Conservation (phyloP, 2,888 invertebrate genomes). For the Apamea crenata region DNA sequence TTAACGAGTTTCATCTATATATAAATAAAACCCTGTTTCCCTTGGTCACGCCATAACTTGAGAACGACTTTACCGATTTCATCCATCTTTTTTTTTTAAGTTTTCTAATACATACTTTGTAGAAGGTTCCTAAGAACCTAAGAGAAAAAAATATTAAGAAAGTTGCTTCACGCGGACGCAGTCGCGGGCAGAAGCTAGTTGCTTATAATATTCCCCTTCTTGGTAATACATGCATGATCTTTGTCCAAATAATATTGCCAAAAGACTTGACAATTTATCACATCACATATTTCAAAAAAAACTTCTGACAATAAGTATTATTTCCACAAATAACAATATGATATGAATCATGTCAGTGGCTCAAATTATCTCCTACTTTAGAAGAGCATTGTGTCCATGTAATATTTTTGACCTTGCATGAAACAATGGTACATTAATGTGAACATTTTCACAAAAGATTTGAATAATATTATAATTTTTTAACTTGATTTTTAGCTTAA, state of each 20-base stretch:
- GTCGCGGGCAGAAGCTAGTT: not conserved
- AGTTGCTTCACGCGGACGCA: no score
- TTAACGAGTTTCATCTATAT: no score
- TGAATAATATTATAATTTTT: constrained; percentile 43
- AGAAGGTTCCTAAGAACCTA: no score
- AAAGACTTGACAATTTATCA: not conserved
- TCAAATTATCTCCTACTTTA: constrained; percentile 31
- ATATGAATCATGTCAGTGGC: constrained; percentile 33
- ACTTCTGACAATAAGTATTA: constrained; percentile 3
- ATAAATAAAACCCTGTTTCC: no score
- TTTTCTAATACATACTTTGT: no score
- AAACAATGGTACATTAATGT: constrained; percentile 50
- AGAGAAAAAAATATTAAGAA: no score
- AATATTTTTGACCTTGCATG: constrained; percentile 50
- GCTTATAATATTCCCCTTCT: not conserved
- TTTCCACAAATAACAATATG: constrained; percentile 12
- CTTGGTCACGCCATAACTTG: no score
- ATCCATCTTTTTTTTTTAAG: no score
- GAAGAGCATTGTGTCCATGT: constrained; percentile 45
- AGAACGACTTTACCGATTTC: no score
- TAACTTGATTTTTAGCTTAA: constrained; percentile 29
- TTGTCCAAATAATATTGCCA: not conserved
- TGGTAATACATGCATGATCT: not conserved
- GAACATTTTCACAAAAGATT: constrained; percentile 47
- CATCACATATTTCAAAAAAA: not conserved